A percentile compares a stretch with the other conserved stretches of the same genome.
phyloP scores from a whole-genome alignment of 2,888 invertebrate species.

The Eulithis prunata region DNA sequence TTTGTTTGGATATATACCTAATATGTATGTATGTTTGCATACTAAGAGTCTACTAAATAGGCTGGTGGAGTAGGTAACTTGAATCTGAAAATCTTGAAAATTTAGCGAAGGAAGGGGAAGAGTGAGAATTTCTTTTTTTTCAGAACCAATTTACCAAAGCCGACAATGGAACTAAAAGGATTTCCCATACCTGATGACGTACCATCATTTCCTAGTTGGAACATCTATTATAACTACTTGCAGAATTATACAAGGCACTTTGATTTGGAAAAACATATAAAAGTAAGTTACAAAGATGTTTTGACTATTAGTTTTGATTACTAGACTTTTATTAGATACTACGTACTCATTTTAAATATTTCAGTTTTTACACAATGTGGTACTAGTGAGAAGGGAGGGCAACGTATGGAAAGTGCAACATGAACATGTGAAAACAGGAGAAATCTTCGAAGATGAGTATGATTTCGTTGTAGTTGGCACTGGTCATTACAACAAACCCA shows the following conservation, averaged over 20 bases:
- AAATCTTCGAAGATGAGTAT: constrained; percentile 75
- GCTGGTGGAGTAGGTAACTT: too few relatives aligned
- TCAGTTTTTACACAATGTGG: constrained; percentile 71
- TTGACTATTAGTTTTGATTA: not conserved
- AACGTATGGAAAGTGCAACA: constrained; percentile 69
- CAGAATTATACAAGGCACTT: constrained; percentile 65
- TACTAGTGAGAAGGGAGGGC: constrained; percentile 55
- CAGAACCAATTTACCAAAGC: constrained; percentile 78
- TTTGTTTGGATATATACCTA: too few relatives aligned
- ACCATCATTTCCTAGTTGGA: constrained; percentile 68
- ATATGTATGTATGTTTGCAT: too few relatives aligned
- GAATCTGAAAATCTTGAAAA: too few relatives aligned
- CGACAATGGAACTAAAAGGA: constrained; percentile 71
- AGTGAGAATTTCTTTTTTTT: too few relatives aligned
- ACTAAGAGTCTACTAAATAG: too few relatives aligned
- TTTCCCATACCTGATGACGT: constrained; percentile 65
- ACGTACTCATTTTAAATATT: constrained; percentile 29
- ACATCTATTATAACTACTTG: constrained; percentile 65
- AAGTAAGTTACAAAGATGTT: constrained; percentile 51
- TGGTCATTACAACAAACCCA: constrained; percentile 83
- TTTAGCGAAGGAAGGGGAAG: too few relatives aligned
- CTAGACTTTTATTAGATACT: not conserved
- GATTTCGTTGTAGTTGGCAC: constrained; percentile 88
- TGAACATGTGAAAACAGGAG: constrained; percentile 57
- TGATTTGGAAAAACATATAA: constrained; percentile 64